Evolutionary conservation across 1,140 invertebrate genomes (phyloP).

Genomic region (Megalonaias nervosa): DNA sequence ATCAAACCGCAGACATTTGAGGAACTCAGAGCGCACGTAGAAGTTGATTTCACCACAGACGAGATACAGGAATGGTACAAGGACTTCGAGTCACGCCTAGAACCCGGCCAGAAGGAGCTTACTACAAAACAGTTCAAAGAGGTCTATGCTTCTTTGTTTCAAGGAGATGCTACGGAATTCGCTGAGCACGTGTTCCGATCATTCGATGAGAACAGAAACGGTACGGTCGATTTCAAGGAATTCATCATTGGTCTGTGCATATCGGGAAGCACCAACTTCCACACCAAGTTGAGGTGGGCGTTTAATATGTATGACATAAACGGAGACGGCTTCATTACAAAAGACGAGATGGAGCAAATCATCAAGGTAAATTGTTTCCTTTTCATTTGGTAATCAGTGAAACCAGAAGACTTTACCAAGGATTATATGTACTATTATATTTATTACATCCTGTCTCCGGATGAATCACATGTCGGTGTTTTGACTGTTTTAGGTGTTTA

Average conservation of each 20-base stretch:
- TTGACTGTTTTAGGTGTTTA: too few relatives aligned
- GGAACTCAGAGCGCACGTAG: neutral
- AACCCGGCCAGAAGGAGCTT: neutral
- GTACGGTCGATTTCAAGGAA: constrained; percentile 47
- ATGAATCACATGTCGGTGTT: too few relatives aligned
- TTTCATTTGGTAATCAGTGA: too few relatives aligned
- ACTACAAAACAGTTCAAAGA: constrained; percentile 19
- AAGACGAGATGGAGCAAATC: constrained; percentile 67
- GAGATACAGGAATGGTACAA: constrained; percentile 8
- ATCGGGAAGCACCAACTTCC: constrained; percentile 78
- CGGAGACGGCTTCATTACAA: constrained; percentile 85
- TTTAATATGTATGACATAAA: constrained; percentile 92
- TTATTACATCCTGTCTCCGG: too few relatives aligned
- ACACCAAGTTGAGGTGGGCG: constrained; percentile 92
- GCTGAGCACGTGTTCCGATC: constrained; percentile 43
- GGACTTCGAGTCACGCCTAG: neutral
- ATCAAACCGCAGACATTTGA: too few relatives aligned
- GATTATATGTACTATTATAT: too few relatives aligned
- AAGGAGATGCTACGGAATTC: constrained; percentile 30
- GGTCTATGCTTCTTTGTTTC: constrained; percentile 38
- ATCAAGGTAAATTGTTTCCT: constrained; percentile 34
- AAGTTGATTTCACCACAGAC: neutral
- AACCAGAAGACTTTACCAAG: too few relatives aligned
- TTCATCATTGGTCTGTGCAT: constrained; percentile 46
- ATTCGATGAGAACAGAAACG: constrained; percentile 47